A percentile compares a stretch with the other conserved stretches of the same genome.
Conservation (phyloP, 2,888 invertebrate species). For the Stenotaenia linearis region DNA sequence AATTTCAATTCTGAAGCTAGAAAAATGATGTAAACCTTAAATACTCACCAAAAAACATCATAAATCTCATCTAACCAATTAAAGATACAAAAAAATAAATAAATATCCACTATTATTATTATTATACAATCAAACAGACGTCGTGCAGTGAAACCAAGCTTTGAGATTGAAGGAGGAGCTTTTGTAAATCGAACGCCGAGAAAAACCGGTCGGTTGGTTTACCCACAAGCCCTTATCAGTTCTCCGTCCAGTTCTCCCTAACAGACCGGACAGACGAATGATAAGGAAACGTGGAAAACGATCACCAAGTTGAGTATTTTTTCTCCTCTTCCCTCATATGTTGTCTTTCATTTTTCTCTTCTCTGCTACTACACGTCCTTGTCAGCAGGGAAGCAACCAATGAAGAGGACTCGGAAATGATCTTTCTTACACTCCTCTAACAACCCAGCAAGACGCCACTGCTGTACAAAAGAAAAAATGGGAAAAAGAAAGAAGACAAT, state of each 20-base stretch:
- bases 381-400: conserved; percentile 5
- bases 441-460: background rate
- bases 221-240: conserved; percentile 47
- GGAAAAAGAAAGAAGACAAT: background rate
- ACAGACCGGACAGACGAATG: conserved; percentile 45
- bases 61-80: background rate
- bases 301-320: background rate
- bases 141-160: background rate
- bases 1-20: background rate
- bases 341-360: conserved; percentile 8
- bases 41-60: background rate
- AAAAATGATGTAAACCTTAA: background rate
- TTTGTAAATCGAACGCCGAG: too few relatives aligned
- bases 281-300: conserved; percentile 43
- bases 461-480: background rate
- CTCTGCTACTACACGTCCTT: background rate
- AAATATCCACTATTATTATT: background rate
- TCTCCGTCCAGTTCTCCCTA: conserved; percentile 46
- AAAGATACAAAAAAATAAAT: too few relatives aligned
- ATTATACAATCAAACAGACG: background rate
- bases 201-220: conserved; percentile 30
- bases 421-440: background rate
- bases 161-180: too few relatives aligned
- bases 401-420: conserved; percentile 9
- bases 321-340: background rate